These are phyloP conservation scores for Chinchilla lanigera DNA, from an alignment of 2,113 vertebrate species.

Conservation along the genomic window DNA sequence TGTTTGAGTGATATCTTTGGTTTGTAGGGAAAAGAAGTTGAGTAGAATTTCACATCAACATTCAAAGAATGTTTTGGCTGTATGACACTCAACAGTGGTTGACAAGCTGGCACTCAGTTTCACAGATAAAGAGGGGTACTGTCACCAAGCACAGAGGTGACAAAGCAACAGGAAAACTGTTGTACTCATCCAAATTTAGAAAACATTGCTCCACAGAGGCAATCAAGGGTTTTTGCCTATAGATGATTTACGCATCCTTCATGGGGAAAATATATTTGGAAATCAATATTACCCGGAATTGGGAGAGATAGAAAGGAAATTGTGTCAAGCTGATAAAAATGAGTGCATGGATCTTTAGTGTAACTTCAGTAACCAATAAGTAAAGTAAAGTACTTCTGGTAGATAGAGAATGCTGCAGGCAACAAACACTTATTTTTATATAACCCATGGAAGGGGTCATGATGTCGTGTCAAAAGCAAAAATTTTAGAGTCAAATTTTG, in stretches of 20 bases:
- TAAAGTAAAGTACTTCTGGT: background rate
- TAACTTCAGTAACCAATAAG: background rate
- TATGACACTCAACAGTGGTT: background rate
- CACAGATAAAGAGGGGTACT: background rate
- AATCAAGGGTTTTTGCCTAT: background rate
- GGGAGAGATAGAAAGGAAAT: background rate
- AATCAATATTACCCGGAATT: background rate
- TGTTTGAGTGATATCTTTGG: background rate
- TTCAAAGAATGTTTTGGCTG: background rate
- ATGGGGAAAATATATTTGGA: background rate
- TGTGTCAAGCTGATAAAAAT: background rate
- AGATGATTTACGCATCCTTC: background rate
- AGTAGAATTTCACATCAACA: background rate
- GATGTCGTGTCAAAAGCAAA: background rate
- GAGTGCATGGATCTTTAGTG: background rate
- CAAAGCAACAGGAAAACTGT: background rate
- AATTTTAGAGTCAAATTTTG: background rate
- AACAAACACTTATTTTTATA: background rate
- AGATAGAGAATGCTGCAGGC: background rate
- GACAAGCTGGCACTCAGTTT: background rate
- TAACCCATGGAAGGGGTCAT: background rate
- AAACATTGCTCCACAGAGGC: background rate
- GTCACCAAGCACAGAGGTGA: background rate
- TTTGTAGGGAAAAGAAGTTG: background rate
- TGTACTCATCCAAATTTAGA: background rate